These are phyloP conservation scores for Falco columbarius DNA, from an alignment of 2,797 vertebrate species.

Conservation along the genomic window DNA sequence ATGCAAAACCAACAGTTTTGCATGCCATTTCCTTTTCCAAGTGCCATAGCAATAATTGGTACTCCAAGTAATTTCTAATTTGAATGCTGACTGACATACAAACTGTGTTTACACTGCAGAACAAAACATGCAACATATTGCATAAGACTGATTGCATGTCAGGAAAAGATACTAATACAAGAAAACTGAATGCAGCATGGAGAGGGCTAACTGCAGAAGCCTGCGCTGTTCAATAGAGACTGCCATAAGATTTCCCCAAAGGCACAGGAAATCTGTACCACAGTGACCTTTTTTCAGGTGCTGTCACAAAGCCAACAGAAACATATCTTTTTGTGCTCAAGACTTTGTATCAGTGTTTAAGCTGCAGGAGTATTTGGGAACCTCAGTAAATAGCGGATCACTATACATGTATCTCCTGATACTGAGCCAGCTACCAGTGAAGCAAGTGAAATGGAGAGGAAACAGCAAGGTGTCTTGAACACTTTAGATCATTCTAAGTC, in stretches of 20 bases:
- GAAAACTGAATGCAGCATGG: neutral
- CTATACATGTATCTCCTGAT: neutral
- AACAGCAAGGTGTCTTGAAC: neutral
- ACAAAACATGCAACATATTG: neutral
- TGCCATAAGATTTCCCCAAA: neutral
- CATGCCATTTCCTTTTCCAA: neutral
- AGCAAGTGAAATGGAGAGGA: neutral
- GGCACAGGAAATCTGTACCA: rapidly evolving
- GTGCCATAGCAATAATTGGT: neutral
- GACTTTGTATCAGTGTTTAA: neutral
- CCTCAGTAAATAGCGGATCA: neutral
- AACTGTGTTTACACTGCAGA: neutral
- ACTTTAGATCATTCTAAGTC: neutral
- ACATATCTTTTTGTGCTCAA: neutral
- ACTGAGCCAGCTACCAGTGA: neutral
- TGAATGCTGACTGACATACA: neutral
- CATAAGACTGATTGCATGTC: neutral
- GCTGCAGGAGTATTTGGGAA: neutral
- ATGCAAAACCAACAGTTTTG: neutral
- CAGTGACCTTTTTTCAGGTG: neutral
- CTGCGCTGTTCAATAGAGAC: neutral
- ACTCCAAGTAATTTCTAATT: neutral
- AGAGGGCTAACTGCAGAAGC: neutral
- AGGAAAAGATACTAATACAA: neutral
- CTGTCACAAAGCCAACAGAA: neutral